phyloP scores from a whole-genome alignment of 2,113 vertebrate species.

The Xiphorhynchus elegans region DNA sequence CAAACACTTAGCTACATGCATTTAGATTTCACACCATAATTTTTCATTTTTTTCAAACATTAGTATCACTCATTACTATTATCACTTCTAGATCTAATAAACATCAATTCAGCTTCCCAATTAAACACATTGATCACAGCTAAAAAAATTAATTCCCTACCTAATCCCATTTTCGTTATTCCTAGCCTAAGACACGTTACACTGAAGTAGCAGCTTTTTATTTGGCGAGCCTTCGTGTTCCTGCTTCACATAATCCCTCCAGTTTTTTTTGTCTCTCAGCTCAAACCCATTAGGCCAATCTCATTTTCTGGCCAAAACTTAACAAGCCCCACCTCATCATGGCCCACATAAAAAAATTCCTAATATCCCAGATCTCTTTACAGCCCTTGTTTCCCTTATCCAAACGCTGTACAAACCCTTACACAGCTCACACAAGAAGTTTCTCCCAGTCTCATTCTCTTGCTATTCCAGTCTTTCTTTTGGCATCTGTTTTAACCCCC shows the following conservation, averaged over 20 bases:
- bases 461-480: background rate
- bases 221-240: background rate
- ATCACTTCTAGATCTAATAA: background rate
- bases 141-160: background rate
- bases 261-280: background rate
- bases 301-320: background rate
- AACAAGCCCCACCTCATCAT: background rate
- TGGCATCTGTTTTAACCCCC: background rate
- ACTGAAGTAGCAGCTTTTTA: background rate
- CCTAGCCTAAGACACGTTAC: background rate
- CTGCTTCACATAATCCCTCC: background rate
- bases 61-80: background rate
- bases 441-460: background rate
- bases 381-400: background rate
- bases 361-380: background rate
- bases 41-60: background rate
- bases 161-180: background rate
- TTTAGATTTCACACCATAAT: constrained; percentile 3
- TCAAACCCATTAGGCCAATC: background rate
- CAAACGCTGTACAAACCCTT: background rate
- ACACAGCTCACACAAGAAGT: background rate
- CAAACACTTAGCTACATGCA: background rate
- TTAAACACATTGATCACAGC: background rate
- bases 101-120: background rate
- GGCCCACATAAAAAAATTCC: background rate